Conservation (phyloP, 1,140 invertebrate species). For the Drosophila bocki region DNA sequence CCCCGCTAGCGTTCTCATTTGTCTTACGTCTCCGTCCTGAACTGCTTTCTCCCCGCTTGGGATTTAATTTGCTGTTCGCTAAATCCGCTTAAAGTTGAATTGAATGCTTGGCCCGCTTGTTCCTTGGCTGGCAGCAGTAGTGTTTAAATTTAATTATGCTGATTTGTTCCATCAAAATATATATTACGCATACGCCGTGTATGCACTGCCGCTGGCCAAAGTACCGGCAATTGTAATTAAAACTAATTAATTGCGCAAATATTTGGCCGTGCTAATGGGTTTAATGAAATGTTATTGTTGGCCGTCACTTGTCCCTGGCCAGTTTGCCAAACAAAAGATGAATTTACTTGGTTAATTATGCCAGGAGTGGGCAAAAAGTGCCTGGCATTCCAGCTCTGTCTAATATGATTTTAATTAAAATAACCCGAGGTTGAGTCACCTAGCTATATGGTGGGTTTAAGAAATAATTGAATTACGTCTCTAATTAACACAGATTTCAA, state of each 20-base stretch:
- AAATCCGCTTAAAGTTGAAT: conserved; percentile 64
- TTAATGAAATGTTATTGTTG: conserved; percentile 74
- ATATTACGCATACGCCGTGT: conserved; percentile 48
- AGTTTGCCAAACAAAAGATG: conserved; percentile 43
- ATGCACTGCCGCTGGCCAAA: conserved; percentile 32
- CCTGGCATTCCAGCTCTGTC: conserved; percentile 20
- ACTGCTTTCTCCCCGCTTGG: conserved; percentile 1
- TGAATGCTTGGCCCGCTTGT: conserved; percentile 19
- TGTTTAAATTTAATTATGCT: conserved; percentile 49
- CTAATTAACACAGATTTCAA: conserved; percentile 23
- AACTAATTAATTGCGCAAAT: conserved; percentile 72
- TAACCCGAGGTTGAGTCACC: conserved; percentile 25
- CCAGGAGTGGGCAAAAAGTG: conserved; percentile 13
- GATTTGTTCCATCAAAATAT: conserved; percentile 34
- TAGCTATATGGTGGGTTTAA: conserved; percentile 7
- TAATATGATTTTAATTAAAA: conserved; percentile 47
- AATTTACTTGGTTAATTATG: conserved; percentile 59
- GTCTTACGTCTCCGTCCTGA: conserved; percentile 26
- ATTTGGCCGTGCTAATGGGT: conserved; percentile 71
- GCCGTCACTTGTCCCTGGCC: conserved; percentile 40
- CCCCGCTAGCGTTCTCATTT: conserved; percentile 52
- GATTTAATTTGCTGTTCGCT: conserved; percentile 51
- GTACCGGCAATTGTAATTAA: conserved; percentile 62
- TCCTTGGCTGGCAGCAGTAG: conserved; percentile 1
- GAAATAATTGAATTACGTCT: conserved; percentile 31